phyloP scores from a whole-genome alignment of 2,888 invertebrate species.

The Polymixis lichenea region DNA sequence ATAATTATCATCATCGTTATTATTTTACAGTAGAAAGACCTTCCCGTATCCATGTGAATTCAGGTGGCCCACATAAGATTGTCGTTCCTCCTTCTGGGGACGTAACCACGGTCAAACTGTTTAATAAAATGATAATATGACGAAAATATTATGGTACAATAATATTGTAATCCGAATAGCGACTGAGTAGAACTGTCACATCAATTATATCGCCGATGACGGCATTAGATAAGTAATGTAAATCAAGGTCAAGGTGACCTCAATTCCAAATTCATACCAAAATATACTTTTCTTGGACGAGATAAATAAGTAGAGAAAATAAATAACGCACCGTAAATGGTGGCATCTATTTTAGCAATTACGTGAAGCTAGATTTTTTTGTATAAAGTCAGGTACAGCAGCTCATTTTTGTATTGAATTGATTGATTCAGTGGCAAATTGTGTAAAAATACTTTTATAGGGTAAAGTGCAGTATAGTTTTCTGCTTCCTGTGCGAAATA shows the following conservation, averaged over 20 bases:
- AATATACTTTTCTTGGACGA: not conserved
- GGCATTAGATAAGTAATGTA: not conserved
- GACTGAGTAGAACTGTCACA: not conserved
- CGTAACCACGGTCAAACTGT: not conserved
- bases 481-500: not conserved
- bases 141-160: not conserved
- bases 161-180: not conserved
- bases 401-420: constrained; percentile 13
- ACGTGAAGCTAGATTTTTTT: constrained; percentile 9
- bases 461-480: not conserved
- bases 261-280: not conserved
- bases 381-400: not conserved
- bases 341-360: constrained; percentile 17
- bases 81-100: too few relatives aligned
- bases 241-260: not conserved
- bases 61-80: too few relatives aligned
- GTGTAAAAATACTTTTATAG: not conserved
- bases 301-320: not conserved
- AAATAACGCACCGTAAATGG: constrained; percentile 4
- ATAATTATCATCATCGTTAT: not conserved
- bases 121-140: not conserved
- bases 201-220: not conserved
- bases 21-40: not conserved
- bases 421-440: constrained; percentile 11
- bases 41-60: not conserved